Base-by-base conservation (phyloP, 2,797 vertebrate species). In the Pelochelys cantorii region DNA sequence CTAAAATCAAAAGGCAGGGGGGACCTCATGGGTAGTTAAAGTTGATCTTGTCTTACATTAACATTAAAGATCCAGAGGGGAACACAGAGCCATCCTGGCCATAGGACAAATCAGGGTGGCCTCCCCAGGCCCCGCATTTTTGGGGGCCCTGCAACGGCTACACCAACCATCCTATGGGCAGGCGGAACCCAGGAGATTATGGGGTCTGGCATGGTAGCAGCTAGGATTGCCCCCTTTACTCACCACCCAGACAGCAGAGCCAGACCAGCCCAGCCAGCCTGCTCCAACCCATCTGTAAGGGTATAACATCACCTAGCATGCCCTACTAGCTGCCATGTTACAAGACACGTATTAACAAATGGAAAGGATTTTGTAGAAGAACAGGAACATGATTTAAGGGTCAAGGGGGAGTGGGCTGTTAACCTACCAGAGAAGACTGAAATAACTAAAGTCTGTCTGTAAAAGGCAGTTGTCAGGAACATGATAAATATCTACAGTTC, bases 321-420 rank as follows among this genome's bases (percentile, higher is more conserved):
- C 2, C 53, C 4, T 3, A 34, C 34, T 14, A 62, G 55, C 34
- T 0, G 0, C 71, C 15, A 5, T 0, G 0, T 34, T 3, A 2
- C n/a, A 27, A 86, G 34, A 0, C 8, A 13, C 6, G 1, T 10
- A 15, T 11, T 75, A n/a, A 89, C 20, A 31, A 90, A 74, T 34
- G 22, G 13, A 37, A 83, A 65, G 0, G 52, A 18, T 53, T 79
- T 84, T 34, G 79, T 13, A 68, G 75, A 87, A 87, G 59, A 37
- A 7, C 3, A 79, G 4, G 74, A 53, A 83, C 84, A 22, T 79
- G 3, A 1, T 11, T 93, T 14, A 0, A 5, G 31, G 20, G 0
- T 10, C 65, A 13, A 62, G 29, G 20, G 52, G 90, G 94, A 84
- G 2, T 4, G 13, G 6, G 60, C 9, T 0, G 0, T 5, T 85